Conservation (phyloP, 2,797 vertebrate genomes). For the Limnodromus scolopaceus region DNA sequence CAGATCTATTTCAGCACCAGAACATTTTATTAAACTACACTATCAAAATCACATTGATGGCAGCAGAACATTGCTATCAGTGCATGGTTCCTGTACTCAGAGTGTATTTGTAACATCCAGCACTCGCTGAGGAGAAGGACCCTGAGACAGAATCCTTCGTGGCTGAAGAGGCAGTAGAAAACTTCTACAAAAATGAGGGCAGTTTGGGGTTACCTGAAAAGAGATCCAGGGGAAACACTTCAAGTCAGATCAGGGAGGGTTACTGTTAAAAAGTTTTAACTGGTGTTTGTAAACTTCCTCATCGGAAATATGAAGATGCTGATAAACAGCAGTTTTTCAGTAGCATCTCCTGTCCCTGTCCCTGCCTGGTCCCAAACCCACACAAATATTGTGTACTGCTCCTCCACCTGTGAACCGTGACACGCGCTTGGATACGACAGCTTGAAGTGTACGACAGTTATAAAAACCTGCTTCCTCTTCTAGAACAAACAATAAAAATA, state of each 20-base stretch:
- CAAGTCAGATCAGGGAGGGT: not conserved
- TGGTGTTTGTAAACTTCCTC: not conserved
- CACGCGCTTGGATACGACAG: not conserved
- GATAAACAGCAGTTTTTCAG: not conserved
- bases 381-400: slow-evolving; percentile 72
- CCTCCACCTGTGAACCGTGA: slow-evolving; percentile 1
- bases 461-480: slow-evolving; percentile 54
- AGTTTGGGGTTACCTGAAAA: not conserved
- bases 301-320: not conserved
- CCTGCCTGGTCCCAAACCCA: slow-evolving; percentile 35
- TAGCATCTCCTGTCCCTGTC: not conserved
- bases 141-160: not conserved
- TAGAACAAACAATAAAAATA: slow-evolving; percentile 66
- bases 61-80: slow-evolving; percentile 56
- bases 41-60: slow-evolving; percentile 68
- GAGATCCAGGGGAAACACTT: not conserved
- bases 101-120: not conserved
- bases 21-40: slow-evolving; percentile 71
- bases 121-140: slow-evolving; percentile 12
- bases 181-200: slow-evolving; percentile 52
- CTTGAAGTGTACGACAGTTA: slow-evolving; percentile 24
- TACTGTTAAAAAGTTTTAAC: not conserved
- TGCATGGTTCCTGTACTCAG: slow-evolving; percentile 28
- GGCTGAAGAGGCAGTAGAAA: slow-evolving; percentile 49
- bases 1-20: slow-evolving; percentile 50